A percentile compares a stretch with the other conserved stretches of the same genome.
Evolutionary conservation across 2,113 vertebrate genomes (phyloP).

Genomic region (Ceyx cyanopectus): DNA sequence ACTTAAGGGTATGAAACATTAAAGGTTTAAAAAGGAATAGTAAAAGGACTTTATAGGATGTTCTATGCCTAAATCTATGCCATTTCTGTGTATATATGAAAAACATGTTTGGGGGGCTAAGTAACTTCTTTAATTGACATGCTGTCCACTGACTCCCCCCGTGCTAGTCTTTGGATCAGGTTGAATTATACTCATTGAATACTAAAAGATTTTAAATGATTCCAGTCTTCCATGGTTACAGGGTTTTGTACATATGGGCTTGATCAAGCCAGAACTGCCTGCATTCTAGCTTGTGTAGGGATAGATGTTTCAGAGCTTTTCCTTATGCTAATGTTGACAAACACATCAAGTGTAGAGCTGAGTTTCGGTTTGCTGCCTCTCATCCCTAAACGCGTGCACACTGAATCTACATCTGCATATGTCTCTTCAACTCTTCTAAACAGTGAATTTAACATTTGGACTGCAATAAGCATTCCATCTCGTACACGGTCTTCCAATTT

Average conservation of each 20-base stretch:
- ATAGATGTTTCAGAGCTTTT: background rate
- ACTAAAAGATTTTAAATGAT: background rate
- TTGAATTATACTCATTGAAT: background rate
- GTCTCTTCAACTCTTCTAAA: background rate
- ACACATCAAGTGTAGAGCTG: background rate
- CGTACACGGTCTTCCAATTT: background rate
- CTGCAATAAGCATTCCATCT: background rate
- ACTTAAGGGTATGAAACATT: background rate
- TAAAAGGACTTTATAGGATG: background rate
- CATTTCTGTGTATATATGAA: background rate
- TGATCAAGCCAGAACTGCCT: background rate
- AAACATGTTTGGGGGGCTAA: background rate
- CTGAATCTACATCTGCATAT: background rate
- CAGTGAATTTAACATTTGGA: background rate
- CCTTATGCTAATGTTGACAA: background rate
- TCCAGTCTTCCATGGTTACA: background rate
- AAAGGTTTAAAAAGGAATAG: background rate
- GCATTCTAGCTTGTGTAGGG: background rate
- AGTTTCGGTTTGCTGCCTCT: background rate
- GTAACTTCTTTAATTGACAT: background rate
- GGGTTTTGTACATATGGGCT: background rate
- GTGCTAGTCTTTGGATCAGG: background rate
- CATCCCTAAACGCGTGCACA: rapidly evolving
- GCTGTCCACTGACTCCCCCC: background rate
- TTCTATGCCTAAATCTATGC: background rate